A percentile compares a stretch with the other conserved stretches of the same genome.
These are phyloP conservation scores for Oreochromis grahami DNA, from an alignment of 2,797 vertebrate species.

Conservation along the genomic window DNA sequence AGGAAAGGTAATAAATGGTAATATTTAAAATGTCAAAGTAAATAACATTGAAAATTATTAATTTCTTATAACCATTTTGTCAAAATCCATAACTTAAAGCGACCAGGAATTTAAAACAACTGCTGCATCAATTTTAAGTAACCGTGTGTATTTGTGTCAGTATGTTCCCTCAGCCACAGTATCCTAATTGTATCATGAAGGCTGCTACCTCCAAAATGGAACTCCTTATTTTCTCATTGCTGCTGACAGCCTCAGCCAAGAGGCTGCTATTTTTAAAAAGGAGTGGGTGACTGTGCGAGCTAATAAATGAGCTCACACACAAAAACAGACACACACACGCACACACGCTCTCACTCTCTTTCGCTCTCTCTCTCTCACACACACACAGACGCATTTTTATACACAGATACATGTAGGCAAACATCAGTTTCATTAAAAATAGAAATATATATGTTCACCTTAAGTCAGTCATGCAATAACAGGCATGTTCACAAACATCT, in stretches of 20 bases:
- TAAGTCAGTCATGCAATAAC: conserved; percentile 10
- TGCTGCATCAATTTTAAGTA: neutral
- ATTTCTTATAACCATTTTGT: neutral
- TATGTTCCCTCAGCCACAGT: conserved; percentile 22
- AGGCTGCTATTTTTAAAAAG: conserved; percentile 79
- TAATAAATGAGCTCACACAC: conserved; percentile 71
- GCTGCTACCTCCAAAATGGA: conserved; percentile 67
- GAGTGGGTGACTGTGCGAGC: conserved; percentile 73
- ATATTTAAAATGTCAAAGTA: neutral
- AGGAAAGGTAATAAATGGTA: neutral
- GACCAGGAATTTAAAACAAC: neutral
- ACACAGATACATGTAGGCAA: neutral
- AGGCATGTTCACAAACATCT: neutral
- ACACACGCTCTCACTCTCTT: neutral
- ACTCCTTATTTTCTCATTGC: conserved; percentile 73
- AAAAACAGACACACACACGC: neutral
- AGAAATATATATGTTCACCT: neutral
- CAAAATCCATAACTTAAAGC: neutral
- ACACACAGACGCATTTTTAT: neutral
- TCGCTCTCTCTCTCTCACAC: fast-evolving
- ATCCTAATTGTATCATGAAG: conserved; percentile 65
- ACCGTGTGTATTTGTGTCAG: neutral
- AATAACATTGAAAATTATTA: neutral
- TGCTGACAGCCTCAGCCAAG: conserved; percentile 73
- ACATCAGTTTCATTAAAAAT: conserved; percentile 29